A percentile compares a stretch with the other conserved stretches of the same genome.
Conservation (phyloP, 2,113 vertebrate species). For the Rhinopithecus roxellana region DNA sequence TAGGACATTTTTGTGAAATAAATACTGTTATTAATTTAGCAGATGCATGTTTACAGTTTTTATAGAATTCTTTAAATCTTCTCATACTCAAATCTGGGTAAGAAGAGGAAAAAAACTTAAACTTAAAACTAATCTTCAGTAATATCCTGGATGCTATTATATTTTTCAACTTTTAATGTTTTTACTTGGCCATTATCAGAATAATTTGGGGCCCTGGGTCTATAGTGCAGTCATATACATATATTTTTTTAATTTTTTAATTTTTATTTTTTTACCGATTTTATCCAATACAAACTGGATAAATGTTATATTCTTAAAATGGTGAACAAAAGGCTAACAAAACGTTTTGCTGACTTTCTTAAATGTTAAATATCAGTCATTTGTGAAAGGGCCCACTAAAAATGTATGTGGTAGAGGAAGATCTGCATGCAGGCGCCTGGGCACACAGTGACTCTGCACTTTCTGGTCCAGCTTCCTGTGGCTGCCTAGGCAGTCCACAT, state of each 20-base stretch:
- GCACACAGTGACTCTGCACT: conserved; percentile 40
- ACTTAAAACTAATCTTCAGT: not conserved
- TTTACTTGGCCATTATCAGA: not conserved
- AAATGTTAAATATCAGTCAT: not conserved
- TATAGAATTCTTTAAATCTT: conserved; percentile 4
- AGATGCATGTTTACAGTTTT: not conserved
- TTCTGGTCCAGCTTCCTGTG: conserved; percentile 65
- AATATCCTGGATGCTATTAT: not conserved
- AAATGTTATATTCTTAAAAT: conserved; percentile 18
- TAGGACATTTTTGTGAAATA: conserved; percentile 24
- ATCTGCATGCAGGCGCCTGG: not conserved
- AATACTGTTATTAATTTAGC: not conserved
- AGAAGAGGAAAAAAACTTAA: not conserved
- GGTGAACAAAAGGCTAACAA: not conserved
- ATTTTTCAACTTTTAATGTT: conserved; percentile 11
- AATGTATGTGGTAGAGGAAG: not conserved
- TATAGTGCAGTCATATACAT: not conserved
- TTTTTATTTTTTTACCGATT: not conserved
- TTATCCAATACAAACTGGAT: not conserved
- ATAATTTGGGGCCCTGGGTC: not conserved
- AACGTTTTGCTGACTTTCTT: not conserved
- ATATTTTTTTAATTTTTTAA: no score
- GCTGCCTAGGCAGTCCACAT: conserved; percentile 40
- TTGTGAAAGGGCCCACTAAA: not conserved
- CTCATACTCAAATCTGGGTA: not conserved